Percentiles rank a stretch among this genome's conserved stretches.
Conservation (phyloP, 2,888 invertebrate genomes). For the Tetranychus piercei region DNA sequence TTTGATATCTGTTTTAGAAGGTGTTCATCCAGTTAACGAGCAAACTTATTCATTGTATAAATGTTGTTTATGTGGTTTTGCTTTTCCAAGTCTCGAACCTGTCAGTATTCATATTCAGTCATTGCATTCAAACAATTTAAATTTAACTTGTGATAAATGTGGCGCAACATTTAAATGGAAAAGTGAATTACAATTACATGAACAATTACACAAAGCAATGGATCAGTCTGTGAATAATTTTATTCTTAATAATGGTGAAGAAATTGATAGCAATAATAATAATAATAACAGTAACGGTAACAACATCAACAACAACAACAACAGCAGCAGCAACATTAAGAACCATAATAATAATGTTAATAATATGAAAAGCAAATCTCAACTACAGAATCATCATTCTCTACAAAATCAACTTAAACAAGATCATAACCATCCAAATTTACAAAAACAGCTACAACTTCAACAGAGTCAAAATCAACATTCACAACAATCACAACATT, state of each 20-base stretch:
- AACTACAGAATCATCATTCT: not conserved
- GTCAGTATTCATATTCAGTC: constrained; percentile 24
- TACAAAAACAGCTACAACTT: not conserved
- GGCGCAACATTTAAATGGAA: constrained; percentile 27
- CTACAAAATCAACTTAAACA: constrained; percentile 2
- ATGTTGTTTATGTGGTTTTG: constrained; percentile 27
- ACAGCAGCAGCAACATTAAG: not conserved
- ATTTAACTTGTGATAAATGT: constrained; percentile 26
- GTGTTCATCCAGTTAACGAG: constrained; percentile 25
- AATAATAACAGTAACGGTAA: not conserved
- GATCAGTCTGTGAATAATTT: constrained; percentile 15
- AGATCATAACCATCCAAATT: not conserved
- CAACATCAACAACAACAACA: not conserved
- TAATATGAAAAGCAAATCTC: not conserved
- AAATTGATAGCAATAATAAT: not conserved
- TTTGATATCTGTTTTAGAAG: constrained; percentile 25
- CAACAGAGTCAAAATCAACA: too few species aligned
- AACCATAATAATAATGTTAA: not conserved
- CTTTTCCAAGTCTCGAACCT: constrained; percentile 25
- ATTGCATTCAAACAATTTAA: constrained; percentile 22
- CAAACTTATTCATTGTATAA: constrained; percentile 26
- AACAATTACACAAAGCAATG: constrained; percentile 25
- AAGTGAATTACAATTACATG: constrained; percentile 24
- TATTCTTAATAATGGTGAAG: not conserved
- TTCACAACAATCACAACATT: not conserved